A percentile compares a stretch with the other conserved stretches of the same genome.
Evolutionary conservation across 2,797 vertebrate species (phyloP).

Genomic region (Phrynocephalus vlangalii): DNA sequence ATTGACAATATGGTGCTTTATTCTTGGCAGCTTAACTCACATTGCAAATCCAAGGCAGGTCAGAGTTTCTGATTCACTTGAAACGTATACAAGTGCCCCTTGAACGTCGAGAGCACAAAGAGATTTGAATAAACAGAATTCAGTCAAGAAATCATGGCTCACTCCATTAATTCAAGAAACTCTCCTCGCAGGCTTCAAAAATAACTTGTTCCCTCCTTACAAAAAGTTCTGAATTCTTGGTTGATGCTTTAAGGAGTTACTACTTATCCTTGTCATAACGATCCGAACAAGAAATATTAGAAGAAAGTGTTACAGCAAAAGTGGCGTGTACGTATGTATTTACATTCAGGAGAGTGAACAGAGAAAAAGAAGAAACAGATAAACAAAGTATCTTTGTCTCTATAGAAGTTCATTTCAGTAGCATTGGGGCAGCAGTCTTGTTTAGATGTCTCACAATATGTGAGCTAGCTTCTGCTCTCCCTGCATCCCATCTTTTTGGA

Average conservation of each 20-base stretch:
- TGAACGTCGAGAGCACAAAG: constrained; percentile 72
- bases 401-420: constrained; percentile 15
- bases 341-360: constrained; percentile 24
- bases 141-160: constrained; percentile 73
- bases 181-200: constrained; percentile 80
- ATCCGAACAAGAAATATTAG: constrained; percentile 60
- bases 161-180: constrained; percentile 82
- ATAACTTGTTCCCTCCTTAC: constrained; percentile 54
- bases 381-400: constrained; percentile 30
- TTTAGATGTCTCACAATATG: constrained; percentile 50
- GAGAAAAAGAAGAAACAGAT: neutral
- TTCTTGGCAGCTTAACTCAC: constrained; percentile 75
- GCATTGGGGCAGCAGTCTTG: constrained; percentile 26
- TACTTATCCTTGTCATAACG: constrained; percentile 82
- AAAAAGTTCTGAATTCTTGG: constrained; percentile 64
- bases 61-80: constrained; percentile 75
- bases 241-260: constrained; percentile 79
- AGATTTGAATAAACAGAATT: constrained; percentile 80
- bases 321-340: neutral
- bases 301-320: constrained; percentile 48
- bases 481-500: neutral
- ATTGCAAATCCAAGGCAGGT: constrained; percentile 77
- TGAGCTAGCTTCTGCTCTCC: neutral
- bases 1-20: constrained; percentile 70
- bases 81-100: constrained; percentile 68